Conservation (phyloP, 2,113 vertebrate genomes). For the Bujurquina vittata region DNA sequence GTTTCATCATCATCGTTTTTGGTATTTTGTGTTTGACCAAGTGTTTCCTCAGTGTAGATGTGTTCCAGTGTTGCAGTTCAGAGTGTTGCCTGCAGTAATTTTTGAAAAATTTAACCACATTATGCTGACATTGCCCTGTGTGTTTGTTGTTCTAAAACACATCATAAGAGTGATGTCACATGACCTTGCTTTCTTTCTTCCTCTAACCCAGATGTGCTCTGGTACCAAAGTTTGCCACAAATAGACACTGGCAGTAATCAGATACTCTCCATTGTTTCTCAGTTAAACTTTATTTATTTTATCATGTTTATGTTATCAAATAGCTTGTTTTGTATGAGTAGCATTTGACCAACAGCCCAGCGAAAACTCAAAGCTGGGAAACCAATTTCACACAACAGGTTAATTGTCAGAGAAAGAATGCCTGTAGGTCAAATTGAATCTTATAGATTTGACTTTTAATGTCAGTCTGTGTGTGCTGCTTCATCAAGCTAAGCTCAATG, state of each 20-base stretch:
- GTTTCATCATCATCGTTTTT: not conserved
- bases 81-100: too few relatives aligned
- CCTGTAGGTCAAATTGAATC: not conserved
- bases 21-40: too few relatives aligned
- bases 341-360: not conserved
- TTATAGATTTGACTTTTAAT: not conserved
- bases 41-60: too few relatives aligned
- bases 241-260: not conserved
- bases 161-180: not conserved
- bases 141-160: not conserved
- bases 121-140: not conserved
- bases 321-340: not conserved
- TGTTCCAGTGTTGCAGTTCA: too few relatives aligned
- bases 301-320: not conserved
- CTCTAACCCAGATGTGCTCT: not conserved
- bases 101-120: too few relatives aligned
- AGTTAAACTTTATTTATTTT: not conserved
- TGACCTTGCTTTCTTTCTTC: not conserved
- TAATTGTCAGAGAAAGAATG: constrained; percentile 1
- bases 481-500: not conserved
- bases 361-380: not conserved
- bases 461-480: not conserved
- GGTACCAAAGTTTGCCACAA: too few relatives aligned
- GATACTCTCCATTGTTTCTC: not conserved
- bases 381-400: not conserved